Conservation (phyloP, 2,888 invertebrate species). For the Phasia obesa region DNA sequence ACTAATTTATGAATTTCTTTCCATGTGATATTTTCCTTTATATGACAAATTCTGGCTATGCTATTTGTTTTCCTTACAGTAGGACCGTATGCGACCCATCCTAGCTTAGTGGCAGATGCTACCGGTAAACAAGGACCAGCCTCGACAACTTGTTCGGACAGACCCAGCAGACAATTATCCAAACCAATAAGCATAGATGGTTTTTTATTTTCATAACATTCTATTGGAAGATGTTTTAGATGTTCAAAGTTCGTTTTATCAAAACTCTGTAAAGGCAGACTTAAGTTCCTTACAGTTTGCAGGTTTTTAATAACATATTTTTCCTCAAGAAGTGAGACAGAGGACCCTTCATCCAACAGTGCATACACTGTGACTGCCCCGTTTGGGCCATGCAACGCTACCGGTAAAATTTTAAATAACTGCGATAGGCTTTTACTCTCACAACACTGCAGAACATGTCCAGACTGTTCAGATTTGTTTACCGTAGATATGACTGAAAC, state of each 20-base stretch:
- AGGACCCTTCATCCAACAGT: constrained; percentile 64
- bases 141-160: constrained; percentile 25
- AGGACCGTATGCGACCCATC: constrained; percentile 59
- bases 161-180: constrained; percentile 10
- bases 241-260: background rate
- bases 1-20: constrained; percentile 38
- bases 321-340: constrained; percentile 62
- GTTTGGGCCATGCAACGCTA: constrained; percentile 19
- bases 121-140: constrained; percentile 24
- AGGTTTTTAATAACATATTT: constrained; percentile 35
- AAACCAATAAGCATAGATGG: constrained; percentile 38
- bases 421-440: background rate
- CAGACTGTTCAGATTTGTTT: background rate
- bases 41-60: constrained; percentile 38
- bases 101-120: constrained; percentile 43
- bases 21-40: constrained; percentile 19
- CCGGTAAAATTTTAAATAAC: constrained; percentile 46
- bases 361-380: constrained; percentile 9
- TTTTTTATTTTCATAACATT: constrained; percentile 5
- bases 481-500: background rate
- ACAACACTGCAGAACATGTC: background rate
- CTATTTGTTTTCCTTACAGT: background rate
- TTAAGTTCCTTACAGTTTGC: constrained; percentile 25
- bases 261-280: constrained; percentile 46
- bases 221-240: constrained; percentile 29